Percentiles rank a stretch among this genome's conserved stretches.
Conservation (phyloP, 2,888 invertebrate genomes). For the Adela reaumurella region DNA sequence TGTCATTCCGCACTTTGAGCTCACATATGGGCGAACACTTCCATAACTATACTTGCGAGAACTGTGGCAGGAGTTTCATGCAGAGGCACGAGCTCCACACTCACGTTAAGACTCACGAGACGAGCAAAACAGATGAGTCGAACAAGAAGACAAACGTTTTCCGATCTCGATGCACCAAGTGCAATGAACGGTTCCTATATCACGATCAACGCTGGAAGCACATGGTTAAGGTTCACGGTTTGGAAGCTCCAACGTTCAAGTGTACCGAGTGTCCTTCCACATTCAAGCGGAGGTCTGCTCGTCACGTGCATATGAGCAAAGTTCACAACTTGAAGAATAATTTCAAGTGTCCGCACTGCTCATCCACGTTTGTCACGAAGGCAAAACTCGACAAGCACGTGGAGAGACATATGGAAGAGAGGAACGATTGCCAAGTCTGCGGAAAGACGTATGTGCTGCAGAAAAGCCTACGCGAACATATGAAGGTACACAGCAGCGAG, state of each 20-base stretch:
- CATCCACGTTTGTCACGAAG: slow-evolving; percentile 42
- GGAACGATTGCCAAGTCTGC: slow-evolving; percentile 40
- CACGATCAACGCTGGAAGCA: slow-evolving; percentile 7
- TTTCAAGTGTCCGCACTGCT: slow-evolving; percentile 36
- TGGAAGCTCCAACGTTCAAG: slow-evolving; percentile 5
- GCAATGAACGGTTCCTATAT: slow-evolving; percentile 8
- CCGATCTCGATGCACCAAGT: slow-evolving; percentile 7
- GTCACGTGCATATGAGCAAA: slow-evolving; percentile 16
- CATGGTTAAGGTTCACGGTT: slow-evolving; percentile 7
- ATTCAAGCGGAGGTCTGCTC: slow-evolving; percentile 30
- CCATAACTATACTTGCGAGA: slow-evolving; percentile 8
- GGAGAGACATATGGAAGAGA: slow-evolving; percentile 41
- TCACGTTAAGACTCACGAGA: slow-evolving; percentile 7
- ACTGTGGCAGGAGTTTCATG: slow-evolving; percentile 7
- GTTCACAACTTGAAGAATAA: slow-evolving; percentile 7
- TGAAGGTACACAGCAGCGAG: slow-evolving; percentile 39
- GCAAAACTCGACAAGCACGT: slow-evolving; percentile 43
- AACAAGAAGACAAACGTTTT: slow-evolving; percentile 7
- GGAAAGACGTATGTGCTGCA: slow-evolving; percentile 40
- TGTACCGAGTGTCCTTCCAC: slow-evolving; percentile 7
- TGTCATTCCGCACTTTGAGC: slow-evolving; percentile 5
- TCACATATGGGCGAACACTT: slow-evolving; percentile 9
- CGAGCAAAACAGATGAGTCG: slow-evolving; percentile 20
- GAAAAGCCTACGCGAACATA: slow-evolving; percentile 40
- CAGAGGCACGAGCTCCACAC: slow-evolving; percentile 5